Base-by-base conservation (phyloP, 1,140 invertebrate species). In the Drosophila hydei region DNA sequence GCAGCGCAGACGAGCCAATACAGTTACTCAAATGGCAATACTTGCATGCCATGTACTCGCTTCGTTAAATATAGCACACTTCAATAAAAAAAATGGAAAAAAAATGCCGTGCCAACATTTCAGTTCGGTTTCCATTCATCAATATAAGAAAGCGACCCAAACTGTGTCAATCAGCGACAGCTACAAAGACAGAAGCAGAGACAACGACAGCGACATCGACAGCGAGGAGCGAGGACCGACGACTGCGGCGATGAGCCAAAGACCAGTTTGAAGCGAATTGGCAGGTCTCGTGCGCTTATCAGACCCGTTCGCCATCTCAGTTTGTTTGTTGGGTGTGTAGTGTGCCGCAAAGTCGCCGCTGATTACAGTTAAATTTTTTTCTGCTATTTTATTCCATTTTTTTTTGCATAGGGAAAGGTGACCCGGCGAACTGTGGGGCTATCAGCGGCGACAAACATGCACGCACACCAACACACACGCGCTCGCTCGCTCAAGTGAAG, bases 11-110 rank as follows among this genome's bases (percentile, higher is more conserved):
- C 61, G 45, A 71, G 12, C 16, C 60, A 60, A 58, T 74, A 76
- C 62, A 75, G 59, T 77, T 74, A 74, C 64, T 60, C 48, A 79
- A 77, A 74, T 81, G 80, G 79, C 74, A 80, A 71, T 76, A 76
- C 75, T 84, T 84, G 67, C 65, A 84, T 76, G 77, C 69, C 48
- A 75, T 70, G 52, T 50, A 59, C 68, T 56, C 48, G 50, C 48
- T 64, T 80, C 58, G 72, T 79, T 85, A 85, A 79, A 85, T 85
- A 85, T 85, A 85, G 80, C 80, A 77, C 80, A 85, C 80, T 85
- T 85, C 80, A 85, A 84, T 84, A 85, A 83, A 77, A 72, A 33
- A 33, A 33, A 11, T 11, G 30, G 9, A 33, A 33, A 33, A 11
- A 61, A 68, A 78, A 58, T 64, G 68, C 75, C 70, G 64, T 76